phyloP scores from a whole-genome alignment of 1,140 invertebrate species.

The Macrobrachium rosenbergii region DNA sequence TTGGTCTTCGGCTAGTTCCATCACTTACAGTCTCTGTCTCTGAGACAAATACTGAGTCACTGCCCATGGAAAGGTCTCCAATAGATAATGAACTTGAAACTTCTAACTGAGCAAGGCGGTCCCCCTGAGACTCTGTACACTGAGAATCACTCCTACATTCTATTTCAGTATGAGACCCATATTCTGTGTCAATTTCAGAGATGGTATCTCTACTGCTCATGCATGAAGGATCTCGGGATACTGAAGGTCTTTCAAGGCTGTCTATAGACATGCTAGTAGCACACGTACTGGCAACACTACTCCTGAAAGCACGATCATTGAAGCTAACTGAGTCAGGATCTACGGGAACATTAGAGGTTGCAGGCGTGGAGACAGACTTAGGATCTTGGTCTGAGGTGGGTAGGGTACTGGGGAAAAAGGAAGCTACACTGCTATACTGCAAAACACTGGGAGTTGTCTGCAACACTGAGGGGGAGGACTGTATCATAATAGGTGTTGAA shows the following conservation, averaged over 20 bases:
- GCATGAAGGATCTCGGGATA: conserved; percentile 45
- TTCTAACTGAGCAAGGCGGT: conserved; percentile 45
- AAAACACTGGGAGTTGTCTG: too few relatives aligned
- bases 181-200: conserved; percentile 58
- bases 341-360: conserved; percentile 10
- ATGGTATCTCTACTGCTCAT: conserved; percentile 55
- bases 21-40: conserved; percentile 65
- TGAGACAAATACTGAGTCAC: conserved; percentile 68
- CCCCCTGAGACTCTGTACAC: conserved; percentile 38
- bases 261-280: conserved; percentile 57
- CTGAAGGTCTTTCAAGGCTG: conserved; percentile 51
- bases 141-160: conserved; percentile 49
- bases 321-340: conserved; percentile 20
- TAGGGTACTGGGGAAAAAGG: too few relatives aligned
- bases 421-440: too few relatives aligned
- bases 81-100: conserved; percentile 66
- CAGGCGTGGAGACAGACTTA: conserved; percentile 13
- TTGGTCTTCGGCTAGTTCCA: conserved; percentile 44
- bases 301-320: conserved; percentile 18
- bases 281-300: conserved; percentile 49
- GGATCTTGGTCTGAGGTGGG: background rate
- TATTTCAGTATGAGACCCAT: conserved; percentile 43
- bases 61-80: conserved; percentile 68
- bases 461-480: background rate
- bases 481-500: conserved; percentile 15